Base-by-base conservation (phyloP, 1,140 invertebrate species). In the Cyrtorhinus lividipennis region DNA sequence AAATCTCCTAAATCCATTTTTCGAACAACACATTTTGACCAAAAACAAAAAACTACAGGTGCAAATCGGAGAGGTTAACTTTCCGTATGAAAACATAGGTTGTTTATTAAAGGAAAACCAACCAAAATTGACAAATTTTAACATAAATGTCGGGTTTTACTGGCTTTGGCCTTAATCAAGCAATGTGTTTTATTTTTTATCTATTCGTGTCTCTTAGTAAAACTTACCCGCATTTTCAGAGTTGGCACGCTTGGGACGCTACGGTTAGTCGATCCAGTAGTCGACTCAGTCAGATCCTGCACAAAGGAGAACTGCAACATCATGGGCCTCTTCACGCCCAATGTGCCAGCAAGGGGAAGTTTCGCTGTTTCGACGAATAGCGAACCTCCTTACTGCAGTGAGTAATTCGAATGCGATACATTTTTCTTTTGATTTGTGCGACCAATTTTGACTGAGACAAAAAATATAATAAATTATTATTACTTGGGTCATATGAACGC, bases 361-460 rank as follows among this genome's bases (percentile, higher is more conserved):
- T 69, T 69, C 26, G 27, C 15, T n/a, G 59, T 61, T 12, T 45
- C 20, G 18, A 69, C 68, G 5, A 26, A 24, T 13, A 56, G 38
- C 5, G 27, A 56, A 12, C 38, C 58, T 24, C 68, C 68, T 24
- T 69, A 62, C 18, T 69, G 68, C 56, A 53, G 67, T 68, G 48
- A 67, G 48, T 10, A 53, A 10, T 53, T 13, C 20, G 8, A 53
- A 22, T 12, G 5, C 18, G 8, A 10, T 20, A 22, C 12, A 53
- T 53, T 15, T 15, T 5, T 53, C 5, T 10, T 20, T 53, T 53
- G 12, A 53, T 53, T 44, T 44, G n/a, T 44, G 38, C 38, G 38
- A 44, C 8, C 38, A 44, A 8, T n/a, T n/a, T 44, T n/a, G 8
- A n/a, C 48, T 53, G 48, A 53, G 48, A 38, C 5, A 38, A 38